Evolutionary conservation across 2,797 vertebrate species (phyloP).

Genomic region (Enteromius argenteus): DNA sequence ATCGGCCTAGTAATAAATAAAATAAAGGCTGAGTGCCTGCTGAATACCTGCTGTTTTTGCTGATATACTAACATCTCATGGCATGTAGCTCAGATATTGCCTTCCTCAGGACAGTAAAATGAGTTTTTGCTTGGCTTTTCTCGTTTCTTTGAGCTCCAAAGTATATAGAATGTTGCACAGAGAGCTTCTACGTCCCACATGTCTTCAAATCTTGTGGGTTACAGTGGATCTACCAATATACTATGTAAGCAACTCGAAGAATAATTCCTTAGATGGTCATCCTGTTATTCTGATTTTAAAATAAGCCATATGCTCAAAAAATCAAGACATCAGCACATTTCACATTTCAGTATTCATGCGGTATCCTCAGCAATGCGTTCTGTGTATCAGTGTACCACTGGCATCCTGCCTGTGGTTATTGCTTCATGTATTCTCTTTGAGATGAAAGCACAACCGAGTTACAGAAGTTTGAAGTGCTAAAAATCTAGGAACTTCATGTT

Average conservation of each 20-base stretch:
- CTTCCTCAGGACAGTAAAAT: conserved; percentile 21
- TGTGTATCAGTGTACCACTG: conserved; percentile 19
- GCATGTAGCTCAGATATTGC: conserved; percentile 30
- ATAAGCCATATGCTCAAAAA: conserved; percentile 38
- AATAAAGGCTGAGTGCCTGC: background rate
- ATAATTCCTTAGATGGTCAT: conserved; percentile 33
- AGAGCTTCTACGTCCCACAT: background rate
- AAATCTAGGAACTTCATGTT: background rate
- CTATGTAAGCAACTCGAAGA: conserved; percentile 39
- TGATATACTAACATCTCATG: conserved; percentile 23
- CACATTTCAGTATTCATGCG: conserved; percentile 43
- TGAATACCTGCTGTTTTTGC: conserved; percentile 14
- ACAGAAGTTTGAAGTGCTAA: conserved; percentile 23
- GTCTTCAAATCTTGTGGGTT: conserved; percentile 40
- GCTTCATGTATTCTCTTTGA: conserved; percentile 29
- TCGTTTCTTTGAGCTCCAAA: conserved; percentile 13
- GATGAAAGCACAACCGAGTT: conserved; percentile 16
- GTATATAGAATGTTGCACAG: background rate
- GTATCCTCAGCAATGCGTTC: conserved; percentile 21
- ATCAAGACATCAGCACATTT: conserved; percentile 53
- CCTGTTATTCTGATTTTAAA: conserved; percentile 42
- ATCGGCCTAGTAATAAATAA: background rate
- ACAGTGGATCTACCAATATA: conserved; percentile 50
- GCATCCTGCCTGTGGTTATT: conserved; percentile 42
- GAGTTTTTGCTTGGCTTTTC: conserved; percentile 24